These are phyloP conservation scores for Nyleta sp. DNA, from an alignment of 2,888 invertebrate genomes.

Conservation along the genomic window DNA sequence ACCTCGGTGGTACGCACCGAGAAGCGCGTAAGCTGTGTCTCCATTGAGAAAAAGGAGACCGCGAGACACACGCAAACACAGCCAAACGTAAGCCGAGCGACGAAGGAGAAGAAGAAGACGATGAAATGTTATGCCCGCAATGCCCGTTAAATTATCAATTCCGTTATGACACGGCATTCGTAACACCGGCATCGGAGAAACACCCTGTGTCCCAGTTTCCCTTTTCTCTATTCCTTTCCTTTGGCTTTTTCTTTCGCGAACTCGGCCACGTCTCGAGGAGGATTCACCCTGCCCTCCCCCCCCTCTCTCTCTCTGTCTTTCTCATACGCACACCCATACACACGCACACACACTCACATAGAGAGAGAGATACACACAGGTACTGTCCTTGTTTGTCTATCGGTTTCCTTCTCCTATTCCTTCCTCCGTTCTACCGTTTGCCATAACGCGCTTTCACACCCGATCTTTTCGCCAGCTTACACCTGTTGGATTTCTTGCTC, in stretches of 20 bases:
- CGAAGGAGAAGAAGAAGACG: conserved; percentile 65
- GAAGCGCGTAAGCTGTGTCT: conserved; percentile 69
- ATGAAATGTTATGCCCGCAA: conserved; percentile 75
- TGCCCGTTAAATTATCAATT: conserved; percentile 82
- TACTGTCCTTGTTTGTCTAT: no score
- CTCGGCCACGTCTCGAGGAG: conserved; percentile 36
- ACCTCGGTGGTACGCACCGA: conserved; percentile 31
- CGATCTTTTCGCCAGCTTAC: conserved; percentile 79
- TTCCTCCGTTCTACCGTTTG: conserved; percentile 64
- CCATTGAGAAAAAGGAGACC: conserved; percentile 80
- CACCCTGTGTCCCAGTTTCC: conserved; percentile 73
- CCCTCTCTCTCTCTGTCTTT: not conserved
- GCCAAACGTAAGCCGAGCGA: conserved; percentile 50
- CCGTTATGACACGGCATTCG: conserved; percentile 81
- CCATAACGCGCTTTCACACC: conserved; percentile 72
- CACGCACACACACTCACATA: not conserved
- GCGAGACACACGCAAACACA: conserved; percentile 69
- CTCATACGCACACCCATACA: not conserved
- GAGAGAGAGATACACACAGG: no score
- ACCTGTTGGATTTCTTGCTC: conserved; percentile 80
- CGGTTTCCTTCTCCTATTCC: conserved; percentile 46
- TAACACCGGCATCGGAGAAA: conserved; percentile 73
- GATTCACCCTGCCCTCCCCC: conserved; percentile 24
- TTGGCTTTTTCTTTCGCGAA: conserved; percentile 61
- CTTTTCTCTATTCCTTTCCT: conserved; percentile 65